phyloP scores from a whole-genome alignment of 2,888 invertebrate species.

The Drosophila bunnanda region DNA sequence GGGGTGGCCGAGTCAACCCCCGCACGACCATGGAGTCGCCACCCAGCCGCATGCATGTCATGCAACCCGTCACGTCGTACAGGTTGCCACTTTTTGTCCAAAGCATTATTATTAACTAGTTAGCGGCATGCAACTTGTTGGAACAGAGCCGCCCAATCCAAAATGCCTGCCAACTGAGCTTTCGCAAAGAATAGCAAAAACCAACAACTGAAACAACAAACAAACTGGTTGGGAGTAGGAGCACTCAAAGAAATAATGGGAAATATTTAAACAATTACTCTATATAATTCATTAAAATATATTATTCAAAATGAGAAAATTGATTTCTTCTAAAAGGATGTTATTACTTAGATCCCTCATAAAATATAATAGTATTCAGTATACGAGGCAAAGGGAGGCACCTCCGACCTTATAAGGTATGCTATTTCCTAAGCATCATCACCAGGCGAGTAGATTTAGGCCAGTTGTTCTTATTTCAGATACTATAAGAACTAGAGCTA shows the following conservation, averaged over 20 bases:
- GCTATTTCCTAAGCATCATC: too few relatives aligned
- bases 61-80: slow-evolving; percentile 67
- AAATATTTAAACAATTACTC: too few relatives aligned
- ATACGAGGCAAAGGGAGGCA: too few relatives aligned
- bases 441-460: not conserved
- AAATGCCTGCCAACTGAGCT: slow-evolving; percentile 47
- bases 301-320: too few relatives aligned
- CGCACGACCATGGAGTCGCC: slow-evolving; percentile 1
- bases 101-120: slow-evolving; percentile 76
- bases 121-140: slow-evolving; percentile 69
- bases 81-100: slow-evolving; percentile 56
- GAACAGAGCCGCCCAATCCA: slow-evolving; percentile 41
- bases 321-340: too few relatives aligned
- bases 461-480: too few relatives aligned
- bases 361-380: not conserved
- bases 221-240: slow-evolving; percentile 24
- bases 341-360: not conserved
- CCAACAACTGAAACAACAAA: slow-evolving; percentile 34
- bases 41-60: slow-evolving; percentile 57
- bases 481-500: not conserved
- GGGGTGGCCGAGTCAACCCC: slow-evolving; percentile 3
- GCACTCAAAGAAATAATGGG: not conserved
- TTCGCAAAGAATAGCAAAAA: slow-evolving; percentile 26
- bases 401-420: accelerated
- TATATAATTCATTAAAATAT: too few relatives aligned